A percentile compares a stretch with the other conserved stretches of the same genome.
These are phyloP conservation scores for Pterocles burchelli DNA, from an alignment of 2,113 vertebrate species.

Conservation along the genomic window DNA sequence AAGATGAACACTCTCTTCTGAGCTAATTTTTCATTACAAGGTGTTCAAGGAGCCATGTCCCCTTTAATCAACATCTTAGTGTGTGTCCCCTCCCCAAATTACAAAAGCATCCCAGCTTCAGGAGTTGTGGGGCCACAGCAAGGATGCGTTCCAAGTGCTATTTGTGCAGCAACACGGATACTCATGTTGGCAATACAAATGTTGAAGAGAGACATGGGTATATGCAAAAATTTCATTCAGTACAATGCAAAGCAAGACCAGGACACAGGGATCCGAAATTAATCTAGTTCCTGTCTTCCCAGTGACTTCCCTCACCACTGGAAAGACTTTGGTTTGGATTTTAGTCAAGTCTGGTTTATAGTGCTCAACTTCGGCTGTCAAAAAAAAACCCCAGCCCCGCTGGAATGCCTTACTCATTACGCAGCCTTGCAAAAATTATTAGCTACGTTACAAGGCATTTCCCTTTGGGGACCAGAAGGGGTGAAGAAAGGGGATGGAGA, in stretches of 20 bases:
- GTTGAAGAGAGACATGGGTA: accelerated
- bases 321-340: slow-evolving; percentile 53
- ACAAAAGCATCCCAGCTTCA: background rate
- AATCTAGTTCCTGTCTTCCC: slow-evolving; percentile 10
- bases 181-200: background rate
- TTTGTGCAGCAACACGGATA: accelerated
- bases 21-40: background rate
- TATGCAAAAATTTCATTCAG: background rate
- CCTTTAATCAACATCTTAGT: background rate
- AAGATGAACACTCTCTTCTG: background rate
- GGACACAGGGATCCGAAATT: background rate
- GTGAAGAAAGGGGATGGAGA: slow-evolving; percentile 56
- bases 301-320: background rate
- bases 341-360: slow-evolving; percentile 57
- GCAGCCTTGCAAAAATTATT: slow-evolving; percentile 45
- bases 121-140: background rate
- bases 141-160: background rate
- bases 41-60: background rate
- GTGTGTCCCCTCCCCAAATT: background rate
- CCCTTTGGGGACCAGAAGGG: slow-evolving; percentile 56
- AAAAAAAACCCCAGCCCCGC: background rate
- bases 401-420: slow-evolving; percentile 25
- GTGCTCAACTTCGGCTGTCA: background rate
- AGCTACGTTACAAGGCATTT: slow-evolving; percentile 59
- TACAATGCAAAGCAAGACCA: background rate